Base-by-base conservation (phyloP, 2,888 invertebrate genomes). In the Hyposoter dolosus region DNA sequence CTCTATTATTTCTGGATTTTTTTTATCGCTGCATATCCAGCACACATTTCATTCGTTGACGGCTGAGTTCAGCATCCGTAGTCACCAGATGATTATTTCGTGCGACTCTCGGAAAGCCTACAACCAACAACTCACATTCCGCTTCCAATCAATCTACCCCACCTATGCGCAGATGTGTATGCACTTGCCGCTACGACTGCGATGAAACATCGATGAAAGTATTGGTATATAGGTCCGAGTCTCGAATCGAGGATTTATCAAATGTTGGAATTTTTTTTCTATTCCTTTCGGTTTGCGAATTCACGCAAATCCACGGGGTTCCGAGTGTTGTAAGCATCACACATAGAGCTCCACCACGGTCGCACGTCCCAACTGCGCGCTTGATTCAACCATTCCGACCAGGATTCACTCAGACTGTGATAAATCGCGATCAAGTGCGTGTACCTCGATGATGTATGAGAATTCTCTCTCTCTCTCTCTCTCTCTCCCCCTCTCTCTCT, bases 81-180 rank as follows among this genome's bases (percentile, higher is more conserved):
- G 75, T 85, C 65, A 50, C 66, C 56, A 35, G 80, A 83, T 83
- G 66, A 83, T 83, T 76, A 86, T 86, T 86, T 78, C 72, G 83
- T 35, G 80, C 53, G 69, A 50, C 75, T 68, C 72, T 71, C 75
- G 69, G 75, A 75, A 47, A 19, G 43, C 35, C 66, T 50, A 47
- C 53, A 66, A 47, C 32, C 63, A 45, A 32, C 56, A 77, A 60
- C 72, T 32, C 53, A 35, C 35, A 80, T 86, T 74, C 76, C 80
- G 76, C 56, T 81, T 81, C 63, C 85, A 83, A 86, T 86, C 85
- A 77, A 86, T 86, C 85, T 83, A 75, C 19, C 28, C 45, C n/a
- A 40, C 40, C 19, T 45, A 47, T 50, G 47, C 32, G 50, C 23
- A 50, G n/a, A 43, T 15, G 28, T 78, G 32, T 35, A 69, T 43